A percentile compares a stretch with the other conserved stretches of the same genome.
Evolutionary conservation across 2,888 invertebrate species (phyloP).

Genomic region (Drosophila formosana): DNA sequence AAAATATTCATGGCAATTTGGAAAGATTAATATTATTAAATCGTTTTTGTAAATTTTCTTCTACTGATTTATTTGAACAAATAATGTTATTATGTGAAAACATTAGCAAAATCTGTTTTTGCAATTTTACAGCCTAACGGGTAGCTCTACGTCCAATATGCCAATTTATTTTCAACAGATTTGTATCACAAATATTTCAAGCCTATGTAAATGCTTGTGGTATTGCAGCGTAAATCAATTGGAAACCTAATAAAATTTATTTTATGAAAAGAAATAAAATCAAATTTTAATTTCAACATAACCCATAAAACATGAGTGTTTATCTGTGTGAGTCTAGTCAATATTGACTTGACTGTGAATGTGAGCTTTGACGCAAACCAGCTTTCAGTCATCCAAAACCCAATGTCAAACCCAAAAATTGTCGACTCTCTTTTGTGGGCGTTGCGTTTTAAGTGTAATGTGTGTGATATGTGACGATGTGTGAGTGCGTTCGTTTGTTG

Average conservation of each 20-base stretch:
- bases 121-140: not conserved
- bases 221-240: slow-evolving; percentile 28
- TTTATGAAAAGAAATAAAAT: slow-evolving; percentile 32
- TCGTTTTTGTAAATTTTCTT: too few species aligned
- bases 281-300: slow-evolving; percentile 33
- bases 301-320: not conserved
- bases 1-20: too few species aligned
- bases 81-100: too few species aligned
- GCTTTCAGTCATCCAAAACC: slow-evolving; percentile 11
- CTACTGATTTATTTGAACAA: too few species aligned
- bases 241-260: slow-evolving; percentile 43
- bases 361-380: slow-evolving; percentile 19
- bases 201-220: not conserved
- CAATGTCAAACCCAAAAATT: slow-evolving; percentile 32
- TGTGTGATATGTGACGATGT: slow-evolving; percentile 1
- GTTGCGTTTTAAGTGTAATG: slow-evolving; percentile 46
- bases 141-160: not conserved
- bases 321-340: not conserved
- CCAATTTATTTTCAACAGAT: too few species aligned
- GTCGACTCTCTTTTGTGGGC: slow-evolving; percentile 24
- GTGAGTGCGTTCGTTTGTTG: slow-evolving; percentile 1
- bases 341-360: not conserved
- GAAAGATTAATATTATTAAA: too few species aligned
- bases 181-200: not conserved
- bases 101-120: too few species aligned